phyloP scores from a whole-genome alignment of 2,888 invertebrate genomes.

The Iselma pallidipennis region DNA sequence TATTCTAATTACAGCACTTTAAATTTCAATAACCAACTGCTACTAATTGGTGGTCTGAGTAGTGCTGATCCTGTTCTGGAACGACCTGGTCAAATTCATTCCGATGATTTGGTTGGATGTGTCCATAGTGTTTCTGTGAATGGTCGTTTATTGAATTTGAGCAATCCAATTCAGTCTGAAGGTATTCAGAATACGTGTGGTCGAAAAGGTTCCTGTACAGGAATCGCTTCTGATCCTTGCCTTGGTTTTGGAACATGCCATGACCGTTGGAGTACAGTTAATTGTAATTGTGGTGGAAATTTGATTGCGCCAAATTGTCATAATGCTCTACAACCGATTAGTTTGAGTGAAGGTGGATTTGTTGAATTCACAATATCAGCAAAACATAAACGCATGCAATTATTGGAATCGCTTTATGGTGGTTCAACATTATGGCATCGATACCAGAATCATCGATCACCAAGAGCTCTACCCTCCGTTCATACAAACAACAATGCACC shows the following conservation, averaged over 20 bases:
- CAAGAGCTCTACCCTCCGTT: slow-evolving; percentile 14
- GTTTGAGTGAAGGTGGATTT: slow-evolving; percentile 76
- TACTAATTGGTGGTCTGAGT: slow-evolving; percentile 83
- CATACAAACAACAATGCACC: slow-evolving; percentile 28
- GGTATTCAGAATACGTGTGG: slow-evolving; percentile 79
- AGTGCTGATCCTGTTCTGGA: slow-evolving; percentile 86
- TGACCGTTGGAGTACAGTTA: slow-evolving; percentile 81
- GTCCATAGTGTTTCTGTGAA: slow-evolving; percentile 89
- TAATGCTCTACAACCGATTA: slow-evolving; percentile 76
- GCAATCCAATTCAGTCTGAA: slow-evolving; percentile 72
- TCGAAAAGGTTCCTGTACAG: slow-evolving; percentile 68
- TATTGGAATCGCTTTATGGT: slow-evolving; percentile 77
- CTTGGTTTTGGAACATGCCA: slow-evolving; percentile 72
- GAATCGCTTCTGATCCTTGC: slow-evolving; percentile 61
- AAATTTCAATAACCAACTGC: slow-evolving; percentile 87
- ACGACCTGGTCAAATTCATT: slow-evolving; percentile 85
- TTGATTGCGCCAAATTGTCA: slow-evolving; percentile 80
- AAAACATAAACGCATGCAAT: slow-evolving; percentile 83
- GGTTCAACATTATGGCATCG: slow-evolving; percentile 72
- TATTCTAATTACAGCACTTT: slow-evolving; percentile 70
- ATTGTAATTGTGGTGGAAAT: slow-evolving; percentile 71
- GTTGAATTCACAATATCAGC: slow-evolving; percentile 80
- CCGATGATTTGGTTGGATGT: slow-evolving; percentile 93
- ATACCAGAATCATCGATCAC: slow-evolving; percentile 14
- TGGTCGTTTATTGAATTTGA: slow-evolving; percentile 80